Base-by-base conservation (phyloP, 2,797 vertebrate genomes). In the Ptychadena robeensis region DNA sequence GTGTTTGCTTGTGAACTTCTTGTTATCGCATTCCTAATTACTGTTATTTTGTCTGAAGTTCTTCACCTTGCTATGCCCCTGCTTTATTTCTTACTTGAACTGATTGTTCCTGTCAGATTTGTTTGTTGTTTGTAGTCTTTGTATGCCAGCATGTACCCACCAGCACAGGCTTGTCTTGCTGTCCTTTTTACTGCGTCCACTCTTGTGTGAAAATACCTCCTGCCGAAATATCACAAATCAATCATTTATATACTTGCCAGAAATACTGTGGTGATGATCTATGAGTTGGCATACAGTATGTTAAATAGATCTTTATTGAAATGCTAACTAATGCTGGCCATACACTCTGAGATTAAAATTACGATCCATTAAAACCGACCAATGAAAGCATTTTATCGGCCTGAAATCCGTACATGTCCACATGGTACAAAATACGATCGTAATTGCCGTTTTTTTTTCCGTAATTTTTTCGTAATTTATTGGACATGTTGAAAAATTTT, bases 131-230 rank as follows among this genome's bases (percentile, higher is more conserved):
- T 10, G 0, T 40, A 37, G 32, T 11, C 59, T 61, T 25, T 9
- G 25, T 27, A 53, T 22, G 44, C 44, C 44, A 6, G 44, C 59
- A 61, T 61, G 59, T 61, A 61, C n/a, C n/a, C n/a, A n/a, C 59
- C 25, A 61, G 59, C 59, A 61, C 59, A 61, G n/a, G n/a, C 59
- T 61, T 61, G 59, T 61, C 59, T 9, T 61, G n/a, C n/a, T 61
- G 25, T 61, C 27, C 25, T 61, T 61, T 11, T 77, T 77, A 31
- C n/a, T 34, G 31, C 18, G 31, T 18, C 65, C 31, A 9, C 34
- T 67, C 27, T 5, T 27, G 15, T 67, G 65, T 67, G 65, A 22
- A 32, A 22, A 15, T 67, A 67, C 30, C 59, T 12, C 25, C 59
- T 61, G 65, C 30, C n/a, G 65, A 67, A 18, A 67, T 18, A 31